Evolutionary conservation across 2,113 vertebrate species (phyloP), one percentile per base, ranked within the genome.

Genomic region (Colius striatus): DNA sequence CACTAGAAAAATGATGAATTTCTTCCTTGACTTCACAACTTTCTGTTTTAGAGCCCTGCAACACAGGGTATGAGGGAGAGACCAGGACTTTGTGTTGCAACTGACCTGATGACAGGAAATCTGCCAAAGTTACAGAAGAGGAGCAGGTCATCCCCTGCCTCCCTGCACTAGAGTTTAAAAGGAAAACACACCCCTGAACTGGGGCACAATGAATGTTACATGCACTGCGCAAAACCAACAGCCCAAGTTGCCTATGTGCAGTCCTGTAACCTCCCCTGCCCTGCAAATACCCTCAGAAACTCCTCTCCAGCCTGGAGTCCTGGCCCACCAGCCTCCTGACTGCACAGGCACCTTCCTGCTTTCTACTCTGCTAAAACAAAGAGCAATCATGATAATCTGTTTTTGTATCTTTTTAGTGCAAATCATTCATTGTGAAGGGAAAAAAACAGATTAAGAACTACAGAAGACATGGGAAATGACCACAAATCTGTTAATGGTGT

Each of bases 371-470:
- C 55, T 54, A 23, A 34, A 66, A 41, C 45, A 68, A 30, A 81
- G 20, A 61, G 10, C 13, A 63, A 19, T 19, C 30, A 19, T 34
- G 32, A 78, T 25, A 17, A 21, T 61, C 71, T 38, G 21, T 65
- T 47, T 7, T 26, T 53, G 61, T 17, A 11, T 10, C 10, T 19
- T 51, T 75, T 70, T 26, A 50, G 30, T 73, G 53, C 45, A 71
- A 82, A 32, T 27, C 1, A 0, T 55, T 96, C 1, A 0, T 9
- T 30, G 51, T 0, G 4, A 5, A 21, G 7, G 10, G 13, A 17
- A 5, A 7, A 11, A 18, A 65, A 57, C 3, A 48, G 50, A 78
- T 29, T 12, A 32, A 76, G 38, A 82, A 54, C 30, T 79, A 61
- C 26, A 54, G 60, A 58, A 53, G 34, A 15, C 13, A 4, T 27